These are phyloP conservation scores for Ptilonorhynchus violaceus DNA, from an alignment of 2,113 vertebrate species.

Conservation along the genomic window DNA sequence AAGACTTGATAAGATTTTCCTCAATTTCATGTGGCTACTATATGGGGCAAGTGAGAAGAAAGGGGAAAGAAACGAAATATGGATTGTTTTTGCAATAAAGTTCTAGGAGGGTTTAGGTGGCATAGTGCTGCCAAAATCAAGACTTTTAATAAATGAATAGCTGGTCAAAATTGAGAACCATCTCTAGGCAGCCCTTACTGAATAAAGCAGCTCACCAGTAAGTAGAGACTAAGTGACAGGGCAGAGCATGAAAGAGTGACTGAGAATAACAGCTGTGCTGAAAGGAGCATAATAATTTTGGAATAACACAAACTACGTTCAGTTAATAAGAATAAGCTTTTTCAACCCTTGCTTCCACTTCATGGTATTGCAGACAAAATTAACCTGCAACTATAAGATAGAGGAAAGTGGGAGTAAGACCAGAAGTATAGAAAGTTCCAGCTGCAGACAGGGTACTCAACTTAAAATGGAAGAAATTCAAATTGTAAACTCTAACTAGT, in stretches of 20 bases:
- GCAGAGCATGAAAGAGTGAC: background rate
- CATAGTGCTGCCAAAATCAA: background rate
- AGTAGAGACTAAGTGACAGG: background rate
- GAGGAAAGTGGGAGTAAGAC: background rate
- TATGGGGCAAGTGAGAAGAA: background rate
- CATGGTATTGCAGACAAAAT: background rate
- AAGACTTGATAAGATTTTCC: background rate
- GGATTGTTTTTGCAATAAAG: background rate
- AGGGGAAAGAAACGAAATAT: background rate
- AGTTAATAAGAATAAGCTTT: background rate
- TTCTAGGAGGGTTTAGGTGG: background rate
- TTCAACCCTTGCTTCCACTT: background rate
- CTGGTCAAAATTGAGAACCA: background rate
- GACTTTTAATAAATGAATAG: constrained; percentile 22
- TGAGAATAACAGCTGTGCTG: background rate
- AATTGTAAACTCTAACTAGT: background rate
- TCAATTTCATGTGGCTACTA: background rate
- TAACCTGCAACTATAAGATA: background rate
- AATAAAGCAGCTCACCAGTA: background rate
- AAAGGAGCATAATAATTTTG: background rate
- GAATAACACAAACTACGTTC: background rate
- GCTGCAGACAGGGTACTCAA: background rate
- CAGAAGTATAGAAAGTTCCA: background rate
- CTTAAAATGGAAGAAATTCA: background rate
- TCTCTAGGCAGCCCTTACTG: background rate